Percentiles rank a stretch among this genome's conserved stretches.
Evolutionary conservation across 1,140 invertebrate species (phyloP).

Genomic region (Drosophila persimilis): DNA sequence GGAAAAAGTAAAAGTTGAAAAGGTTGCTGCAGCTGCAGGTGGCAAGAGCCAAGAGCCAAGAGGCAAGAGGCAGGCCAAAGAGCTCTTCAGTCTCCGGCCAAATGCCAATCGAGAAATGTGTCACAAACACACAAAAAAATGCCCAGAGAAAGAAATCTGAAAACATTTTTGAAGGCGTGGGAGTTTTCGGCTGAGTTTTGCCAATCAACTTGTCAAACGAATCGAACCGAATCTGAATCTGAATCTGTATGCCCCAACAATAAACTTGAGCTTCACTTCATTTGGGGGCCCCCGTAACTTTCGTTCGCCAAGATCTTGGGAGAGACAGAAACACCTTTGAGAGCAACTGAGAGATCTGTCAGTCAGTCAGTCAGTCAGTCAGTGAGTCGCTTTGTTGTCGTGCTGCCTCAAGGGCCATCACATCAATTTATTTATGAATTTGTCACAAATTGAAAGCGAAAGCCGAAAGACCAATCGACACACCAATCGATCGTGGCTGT

Average conservation of each 20-base stretch:
- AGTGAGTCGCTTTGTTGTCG: slow-evolving; percentile 29
- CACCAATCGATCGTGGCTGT: slow-evolving; percentile 23
- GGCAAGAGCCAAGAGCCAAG: slow-evolving; percentile 1
- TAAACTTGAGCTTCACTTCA: slow-evolving; percentile 5
- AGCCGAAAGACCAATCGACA: slow-evolving; percentile 19
- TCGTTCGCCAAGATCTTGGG: slow-evolving; percentile 8
- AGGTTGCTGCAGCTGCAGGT: slow-evolving; percentile 52
- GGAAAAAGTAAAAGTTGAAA: slow-evolving; percentile 58
- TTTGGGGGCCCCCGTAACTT: slow-evolving; percentile 33
- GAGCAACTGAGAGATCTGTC: slow-evolving; percentile 1
- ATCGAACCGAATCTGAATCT: slow-evolving; percentile 6
- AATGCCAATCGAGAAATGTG: slow-evolving; percentile 32
- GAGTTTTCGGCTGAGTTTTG: slow-evolving; percentile 39
- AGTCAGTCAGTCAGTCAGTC: too few relatives aligned
- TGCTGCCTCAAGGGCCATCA: slow-evolving; percentile 37
- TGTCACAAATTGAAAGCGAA: slow-evolving; percentile 45
- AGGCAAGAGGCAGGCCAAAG: neutral
- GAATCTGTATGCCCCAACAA: neutral
- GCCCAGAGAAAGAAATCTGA: neutral
- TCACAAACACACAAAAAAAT: slow-evolving; percentile 6
- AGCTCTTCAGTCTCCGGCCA: slow-evolving; percentile 4
- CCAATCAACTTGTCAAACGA: slow-evolving; percentile 45
- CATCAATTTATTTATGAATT: slow-evolving; percentile 53
- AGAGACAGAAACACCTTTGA: slow-evolving; percentile 11
- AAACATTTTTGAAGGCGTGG: slow-evolving; percentile 22